A percentile compares a stretch with the other conserved stretches of the same genome.
Conservation (phyloP, 2,888 invertebrate genomes). For the Drosophila aldrichi region DNA sequence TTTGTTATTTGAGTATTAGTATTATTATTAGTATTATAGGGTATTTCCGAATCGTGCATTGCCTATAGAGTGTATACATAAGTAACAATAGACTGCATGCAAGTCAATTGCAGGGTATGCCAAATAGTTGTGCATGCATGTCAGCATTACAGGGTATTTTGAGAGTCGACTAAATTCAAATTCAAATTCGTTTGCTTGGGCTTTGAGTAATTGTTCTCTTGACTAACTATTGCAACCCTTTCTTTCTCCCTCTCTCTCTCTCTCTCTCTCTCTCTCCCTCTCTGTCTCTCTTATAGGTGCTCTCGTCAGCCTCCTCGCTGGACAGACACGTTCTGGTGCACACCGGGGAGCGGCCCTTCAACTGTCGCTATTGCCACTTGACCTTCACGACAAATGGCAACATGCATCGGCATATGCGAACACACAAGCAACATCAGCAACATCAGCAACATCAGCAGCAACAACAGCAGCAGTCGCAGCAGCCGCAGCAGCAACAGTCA, state of each 20-base stretch:
- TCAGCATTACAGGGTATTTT: not conserved
- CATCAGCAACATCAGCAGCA: constrained; percentile 22
- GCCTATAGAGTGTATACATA: not conserved
- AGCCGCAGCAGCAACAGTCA: not conserved
- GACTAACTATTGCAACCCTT: not conserved
- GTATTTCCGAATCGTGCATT: not conserved
- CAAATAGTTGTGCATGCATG: not conserved
- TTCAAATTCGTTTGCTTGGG: not conserved
- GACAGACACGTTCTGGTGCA: constrained; percentile 93
- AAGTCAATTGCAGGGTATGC: not conserved
- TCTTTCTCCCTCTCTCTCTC: not conserved
- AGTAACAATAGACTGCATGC: not conserved
- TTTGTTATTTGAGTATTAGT: no score
- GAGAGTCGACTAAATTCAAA: constrained; percentile 2
- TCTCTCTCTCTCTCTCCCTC: not conserved
- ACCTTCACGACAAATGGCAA: constrained; percentile 94
- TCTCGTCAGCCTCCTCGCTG: constrained; percentile 92
- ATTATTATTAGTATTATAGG: no score
- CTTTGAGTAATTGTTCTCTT: not conserved
- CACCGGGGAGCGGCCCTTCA: constrained; percentile 92
- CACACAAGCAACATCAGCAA: constrained; percentile 87
- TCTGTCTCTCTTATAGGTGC: constrained; percentile 85
- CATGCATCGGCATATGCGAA: constrained; percentile 93
- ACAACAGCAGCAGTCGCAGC: constrained; percentile 26
- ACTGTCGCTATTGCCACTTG: constrained; percentile 91